A percentile compares a stretch with the other conserved stretches of the same genome.
Evolutionary conservation across 2,113 vertebrate genomes (phyloP).

Genomic region (Oophaga pumilio): DNA sequence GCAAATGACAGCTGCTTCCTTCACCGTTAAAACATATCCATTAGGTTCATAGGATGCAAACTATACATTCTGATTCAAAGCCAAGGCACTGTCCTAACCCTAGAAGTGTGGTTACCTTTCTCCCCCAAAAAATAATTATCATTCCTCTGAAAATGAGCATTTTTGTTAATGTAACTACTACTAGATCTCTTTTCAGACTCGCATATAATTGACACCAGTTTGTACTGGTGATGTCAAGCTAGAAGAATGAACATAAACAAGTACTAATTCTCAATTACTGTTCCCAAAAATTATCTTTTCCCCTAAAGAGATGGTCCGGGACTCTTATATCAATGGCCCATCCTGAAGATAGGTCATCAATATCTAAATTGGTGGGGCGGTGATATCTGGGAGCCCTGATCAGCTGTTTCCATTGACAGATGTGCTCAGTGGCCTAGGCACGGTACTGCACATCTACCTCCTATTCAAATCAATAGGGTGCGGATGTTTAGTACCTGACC

Average conservation of each 20-base stretch:
- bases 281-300: neutral
- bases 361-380: no score
- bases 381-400: no score
- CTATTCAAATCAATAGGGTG: neutral
- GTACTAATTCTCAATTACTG: neutral
- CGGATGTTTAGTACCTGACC: no score
- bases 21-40: neutral
- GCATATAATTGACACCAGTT: neutral
- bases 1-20: conserved; percentile 13
- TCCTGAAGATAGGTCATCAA: no score
- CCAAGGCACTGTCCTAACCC: neutral
- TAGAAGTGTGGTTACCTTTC: neutral
- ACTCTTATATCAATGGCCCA: no score
- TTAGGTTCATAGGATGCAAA: conserved; percentile 18
- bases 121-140: no score
- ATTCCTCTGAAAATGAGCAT: neutral
- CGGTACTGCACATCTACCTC: neutral
- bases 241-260: neutral
- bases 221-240: neutral
- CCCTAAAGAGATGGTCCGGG: neutral
- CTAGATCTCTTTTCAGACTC: neutral
- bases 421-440: no score
- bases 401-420: no score
- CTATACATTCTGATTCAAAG: neutral
- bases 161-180: neutral